phyloP scores from a whole-genome alignment of 1,140 invertebrate species.

The Sinonovacula constricta region DNA sequence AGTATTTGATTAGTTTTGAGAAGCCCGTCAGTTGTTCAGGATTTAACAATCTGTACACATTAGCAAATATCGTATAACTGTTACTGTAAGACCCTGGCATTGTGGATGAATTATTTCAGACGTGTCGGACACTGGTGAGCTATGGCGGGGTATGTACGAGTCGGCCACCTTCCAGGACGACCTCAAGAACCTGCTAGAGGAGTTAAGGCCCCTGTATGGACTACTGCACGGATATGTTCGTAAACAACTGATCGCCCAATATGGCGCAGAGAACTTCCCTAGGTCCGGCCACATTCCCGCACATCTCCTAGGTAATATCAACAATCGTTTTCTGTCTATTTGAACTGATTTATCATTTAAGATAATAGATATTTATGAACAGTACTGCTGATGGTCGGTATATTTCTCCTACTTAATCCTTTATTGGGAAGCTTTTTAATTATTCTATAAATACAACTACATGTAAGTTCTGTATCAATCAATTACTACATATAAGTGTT shows the following conservation, averaged over 20 bases:
- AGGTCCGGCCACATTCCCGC: constrained; percentile 72
- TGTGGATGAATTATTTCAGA: constrained; percentile 80
- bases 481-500: too few species aligned
- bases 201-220: constrained; percentile 91
- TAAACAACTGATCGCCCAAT: constrained; percentile 85
- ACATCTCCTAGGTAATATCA: constrained; percentile 83
- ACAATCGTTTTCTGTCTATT: too few species aligned
- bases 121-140: constrained; percentile 85
- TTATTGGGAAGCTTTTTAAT: too few species aligned
- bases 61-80: neutral
- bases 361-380: too few species aligned
- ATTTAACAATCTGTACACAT: neutral
- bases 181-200: constrained; percentile 87
- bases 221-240: constrained; percentile 93
- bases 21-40: neutral
- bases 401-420: too few species aligned
- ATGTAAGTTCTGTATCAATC: too few species aligned
- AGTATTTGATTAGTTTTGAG: neutral
- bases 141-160: constrained; percentile 77
- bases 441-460: too few species aligned
- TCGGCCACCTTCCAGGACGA: constrained; percentile 81
- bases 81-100: neutral
- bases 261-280: constrained; percentile 69
- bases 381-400: too few species aligned
- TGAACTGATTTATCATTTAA: too few species aligned